A percentile compares a stretch with the other conserved stretches of the same genome.
Evolutionary conservation across 1,140 invertebrate genomes (phyloP).

Genomic region (Danaus melanippus): DNA sequence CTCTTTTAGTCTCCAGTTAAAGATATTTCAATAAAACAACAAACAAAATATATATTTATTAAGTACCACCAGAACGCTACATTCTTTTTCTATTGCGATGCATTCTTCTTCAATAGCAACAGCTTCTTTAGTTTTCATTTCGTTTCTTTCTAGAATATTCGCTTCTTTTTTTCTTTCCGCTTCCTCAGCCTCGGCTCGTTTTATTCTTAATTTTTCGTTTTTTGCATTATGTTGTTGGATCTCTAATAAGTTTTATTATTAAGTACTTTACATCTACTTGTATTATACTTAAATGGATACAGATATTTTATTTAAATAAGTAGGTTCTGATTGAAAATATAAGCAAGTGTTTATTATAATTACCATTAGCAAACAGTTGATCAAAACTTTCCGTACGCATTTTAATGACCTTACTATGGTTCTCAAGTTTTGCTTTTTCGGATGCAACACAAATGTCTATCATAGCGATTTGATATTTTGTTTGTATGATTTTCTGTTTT

Average conservation of each 20-base stretch:
- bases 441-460: slow-evolving; percentile 44
- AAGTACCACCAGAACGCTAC: slow-evolving; percentile 39
- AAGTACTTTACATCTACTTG: not conserved
- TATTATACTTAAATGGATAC: not conserved
- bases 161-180: slow-evolving; percentile 25
- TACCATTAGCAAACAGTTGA: slow-evolving; percentile 42
- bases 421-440: slow-evolving; percentile 38
- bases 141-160: slow-evolving; percentile 29
- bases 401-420: slow-evolving; percentile 25
- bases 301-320: not conserved
- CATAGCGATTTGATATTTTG: slow-evolving; percentile 37
- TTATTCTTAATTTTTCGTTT: slow-evolving; percentile 29
- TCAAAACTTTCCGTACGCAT: slow-evolving; percentile 33
- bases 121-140: slow-evolving; percentile 28
- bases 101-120: slow-evolving; percentile 33
- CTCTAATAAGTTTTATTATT: not conserved
- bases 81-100: slow-evolving; percentile 42
- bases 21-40: slow-evolving; percentile 4
- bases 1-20: not conserved
- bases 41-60: not conserved
- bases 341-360: not conserved
- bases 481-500: slow-evolving; percentile 33
- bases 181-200: slow-evolving; percentile 34
- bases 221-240: slow-evolving; percentile 24
- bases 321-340: too few relatives aligned